Base-by-base conservation (phyloP, 1,140 invertebrate genomes). In the Brachionus rotundiformis region DNA sequence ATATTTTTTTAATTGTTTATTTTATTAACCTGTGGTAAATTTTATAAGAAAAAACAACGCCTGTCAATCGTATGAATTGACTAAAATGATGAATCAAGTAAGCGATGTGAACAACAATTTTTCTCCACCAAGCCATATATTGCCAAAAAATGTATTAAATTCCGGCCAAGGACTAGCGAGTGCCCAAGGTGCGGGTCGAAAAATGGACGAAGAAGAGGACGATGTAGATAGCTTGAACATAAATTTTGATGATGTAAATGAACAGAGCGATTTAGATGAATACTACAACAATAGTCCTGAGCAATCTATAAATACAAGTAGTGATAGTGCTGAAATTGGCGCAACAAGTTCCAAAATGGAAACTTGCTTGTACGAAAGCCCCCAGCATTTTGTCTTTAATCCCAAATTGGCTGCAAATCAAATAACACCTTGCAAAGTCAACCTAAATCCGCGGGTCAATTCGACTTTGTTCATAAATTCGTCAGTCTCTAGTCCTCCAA, bases 211-310 rank as follows among this genome's bases (percentile, higher is more conserved):
- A 7, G 68, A 73, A 23, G 68, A 73, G 44, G 68, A 73, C n/a
- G 68, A 73, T 73, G 68, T 44, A 73, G 68, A 73, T 44, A 73
- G 68, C 44, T 44, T 73, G 23, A 73, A 73, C 39, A 44, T 73
- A 44, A 73, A 73, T 44, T 73, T 73, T 73, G 68, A 73, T 25
- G 68, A 73, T 29, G 68, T 73, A 41, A 73, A 73, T 73, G 68
- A 73, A 10, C 68, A 73, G 25, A 73, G 68, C 16, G 68, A 73
- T 47, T 25, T 73, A 16, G 68, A 73, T n/a, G 68, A 73, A 23
- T 73, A 73, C 36, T 73, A 73, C 41, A 73, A 73, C 36, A 73
- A 27, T 16, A 44, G 68, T 47, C 19, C 68, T 11, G 68, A 73
- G 16, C 68, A 73, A 44, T 5, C 11, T 8, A 73, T 73, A 4